phyloP scores from a whole-genome alignment of 2,888 invertebrate species.

The Drosophila ochracea region DNA sequence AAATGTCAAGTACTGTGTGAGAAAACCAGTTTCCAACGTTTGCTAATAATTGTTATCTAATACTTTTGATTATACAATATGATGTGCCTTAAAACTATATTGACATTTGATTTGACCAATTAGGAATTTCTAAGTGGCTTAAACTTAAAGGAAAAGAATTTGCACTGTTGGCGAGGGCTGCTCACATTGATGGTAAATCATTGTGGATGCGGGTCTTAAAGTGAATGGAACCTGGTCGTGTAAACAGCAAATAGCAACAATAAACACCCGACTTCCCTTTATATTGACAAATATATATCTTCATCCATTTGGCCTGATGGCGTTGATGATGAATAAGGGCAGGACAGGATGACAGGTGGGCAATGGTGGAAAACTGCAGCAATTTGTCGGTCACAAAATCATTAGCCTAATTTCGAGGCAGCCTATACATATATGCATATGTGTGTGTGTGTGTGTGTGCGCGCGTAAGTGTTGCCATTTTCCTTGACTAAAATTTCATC shows the following conservation, averaged over 20 bases:
- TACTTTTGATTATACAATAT: slow-evolving; percentile 35
- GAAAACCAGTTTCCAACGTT: slow-evolving; percentile 41
- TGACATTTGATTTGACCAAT: slow-evolving; percentile 32
- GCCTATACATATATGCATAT: background rate
- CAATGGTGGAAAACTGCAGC: slow-evolving; percentile 60
- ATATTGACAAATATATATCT: background rate
- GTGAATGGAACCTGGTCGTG: background rate
- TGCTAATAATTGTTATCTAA: background rate
- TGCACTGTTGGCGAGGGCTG: too few relatives aligned
- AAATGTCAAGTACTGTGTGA: background rate
- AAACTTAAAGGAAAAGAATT: background rate
- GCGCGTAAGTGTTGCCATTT: slow-evolving; percentile 58
- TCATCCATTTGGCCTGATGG: slow-evolving; percentile 37
- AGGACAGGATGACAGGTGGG: slow-evolving; percentile 14
- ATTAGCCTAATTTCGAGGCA: slow-evolving; percentile 73
- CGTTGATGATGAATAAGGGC: slow-evolving; percentile 46
- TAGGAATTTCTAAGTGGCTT: background rate
- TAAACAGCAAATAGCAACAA: background rate
- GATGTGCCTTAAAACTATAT: slow-evolving; percentile 41
- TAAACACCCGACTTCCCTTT: background rate
- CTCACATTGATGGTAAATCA: too few relatives aligned
- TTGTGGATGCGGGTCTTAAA: too few relatives aligned
- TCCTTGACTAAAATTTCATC: slow-evolving; percentile 53
- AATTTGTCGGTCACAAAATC: slow-evolving; percentile 71
- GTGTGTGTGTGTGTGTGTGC: slow-evolving; percentile 4